phyloP scores from a whole-genome alignment of 2,113 vertebrate species.

The Murina feae region DNA sequence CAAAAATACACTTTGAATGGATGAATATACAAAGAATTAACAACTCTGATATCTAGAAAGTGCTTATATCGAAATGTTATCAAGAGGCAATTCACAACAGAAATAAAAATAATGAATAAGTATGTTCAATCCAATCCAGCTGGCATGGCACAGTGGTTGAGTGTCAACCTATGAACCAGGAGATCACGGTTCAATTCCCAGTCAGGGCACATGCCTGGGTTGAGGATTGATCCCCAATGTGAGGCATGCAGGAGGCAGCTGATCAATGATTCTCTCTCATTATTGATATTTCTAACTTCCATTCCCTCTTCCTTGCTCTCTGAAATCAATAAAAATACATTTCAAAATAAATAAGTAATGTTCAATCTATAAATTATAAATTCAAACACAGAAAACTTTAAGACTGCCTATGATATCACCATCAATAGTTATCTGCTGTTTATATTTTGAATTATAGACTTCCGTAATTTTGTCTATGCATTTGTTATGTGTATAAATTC shows the following conservation, averaged over 20 bases:
- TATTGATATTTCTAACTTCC: too few relatives aligned
- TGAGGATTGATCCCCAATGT: too few relatives aligned
- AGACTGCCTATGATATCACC: background rate
- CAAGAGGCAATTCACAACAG: background rate
- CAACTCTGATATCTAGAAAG: slow-evolving; percentile 1
- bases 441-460: background rate
- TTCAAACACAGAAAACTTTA: slow-evolving; percentile 14
- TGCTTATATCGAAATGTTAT: background rate
- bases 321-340: too few relatives aligned
- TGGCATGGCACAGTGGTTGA: too few relatives aligned
- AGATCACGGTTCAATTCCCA: too few relatives aligned
- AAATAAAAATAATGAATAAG: background rate
- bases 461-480: background rate
- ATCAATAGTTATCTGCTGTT: background rate
- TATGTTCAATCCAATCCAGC: background rate
- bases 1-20: background rate
- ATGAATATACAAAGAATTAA: background rate
- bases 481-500: background rate
- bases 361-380: background rate
- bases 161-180: too few relatives aligned
- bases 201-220: too few relatives aligned
- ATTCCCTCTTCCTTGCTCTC: too few relatives aligned
- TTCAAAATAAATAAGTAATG: too few relatives aligned
- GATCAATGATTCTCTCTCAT: background rate
- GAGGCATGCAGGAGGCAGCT: background rate